phyloP scores from a whole-genome alignment of 2,888 invertebrate genomes.

The Cantharis flavilabris region DNA sequence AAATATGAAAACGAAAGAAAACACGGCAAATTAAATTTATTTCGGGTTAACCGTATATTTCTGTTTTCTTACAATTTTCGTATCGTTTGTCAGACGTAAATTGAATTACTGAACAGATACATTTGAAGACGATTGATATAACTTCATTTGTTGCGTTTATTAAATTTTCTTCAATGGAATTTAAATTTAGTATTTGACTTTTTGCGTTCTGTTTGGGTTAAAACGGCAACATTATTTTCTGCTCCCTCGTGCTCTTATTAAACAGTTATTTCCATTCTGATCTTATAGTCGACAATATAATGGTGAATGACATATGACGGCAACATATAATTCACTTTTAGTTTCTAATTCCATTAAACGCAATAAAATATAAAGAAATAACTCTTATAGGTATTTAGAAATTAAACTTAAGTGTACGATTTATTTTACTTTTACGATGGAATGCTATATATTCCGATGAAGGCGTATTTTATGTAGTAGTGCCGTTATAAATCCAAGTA shows the following conservation, averaged over 20 bases:
- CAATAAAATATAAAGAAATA: conserved; percentile 26
- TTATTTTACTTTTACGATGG: conserved; percentile 32
- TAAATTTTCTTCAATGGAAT: conserved; percentile 22
- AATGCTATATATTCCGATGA: conserved; percentile 27
- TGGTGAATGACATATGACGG: not conserved
- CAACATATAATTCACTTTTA: not conserved
- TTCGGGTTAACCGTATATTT: conserved; percentile 38
- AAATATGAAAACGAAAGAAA: conserved; percentile 31
- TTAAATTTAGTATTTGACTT: conserved; percentile 20
- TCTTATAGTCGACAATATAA: not conserved
- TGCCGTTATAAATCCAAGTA: conserved; percentile 31
- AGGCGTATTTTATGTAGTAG: conserved; percentile 27
- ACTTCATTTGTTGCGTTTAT: conserved; percentile 32
- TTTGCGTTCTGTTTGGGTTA: not conserved
- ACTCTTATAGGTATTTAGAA: conserved; percentile 34
- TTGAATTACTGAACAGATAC: conserved; percentile 39
- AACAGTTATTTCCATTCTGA: not conserved
- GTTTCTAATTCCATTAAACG: not conserved
- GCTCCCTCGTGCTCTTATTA: not conserved
- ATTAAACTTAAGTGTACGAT: conserved; percentile 39
- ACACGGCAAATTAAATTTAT: conserved; percentile 40
- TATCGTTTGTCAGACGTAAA: conserved; percentile 41
- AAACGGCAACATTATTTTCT: not conserved
- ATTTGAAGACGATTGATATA: conserved; percentile 33
- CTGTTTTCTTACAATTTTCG: conserved; percentile 46